Percentiles rank a stretch among this genome's conserved stretches.
Conservation (phyloP, 2,797 vertebrate genomes). For the Acomys russatus region DNA sequence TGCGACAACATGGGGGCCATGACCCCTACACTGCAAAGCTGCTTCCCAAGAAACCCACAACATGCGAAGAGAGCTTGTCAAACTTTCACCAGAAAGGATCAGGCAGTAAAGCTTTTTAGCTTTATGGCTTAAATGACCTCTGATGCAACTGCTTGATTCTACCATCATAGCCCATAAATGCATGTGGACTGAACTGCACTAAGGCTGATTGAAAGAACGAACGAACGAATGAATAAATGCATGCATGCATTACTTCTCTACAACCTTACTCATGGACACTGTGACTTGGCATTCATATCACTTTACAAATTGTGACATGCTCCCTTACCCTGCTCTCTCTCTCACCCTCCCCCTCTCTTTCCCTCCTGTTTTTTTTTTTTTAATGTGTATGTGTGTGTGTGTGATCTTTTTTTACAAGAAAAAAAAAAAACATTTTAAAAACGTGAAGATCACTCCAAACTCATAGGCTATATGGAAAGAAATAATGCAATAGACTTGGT, state of each 20-base stretch:
- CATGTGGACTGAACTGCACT: neutral
- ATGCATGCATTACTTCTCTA: neutral
- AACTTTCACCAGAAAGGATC: neutral
- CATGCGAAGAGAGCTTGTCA: neutral
- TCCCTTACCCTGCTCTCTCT: neutral
- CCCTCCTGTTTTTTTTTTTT: too few relatives aligned
- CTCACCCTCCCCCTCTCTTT: fast-evolving
- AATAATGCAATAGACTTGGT: too few relatives aligned
- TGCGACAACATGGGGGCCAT: neutral
- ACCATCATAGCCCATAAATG: neutral
- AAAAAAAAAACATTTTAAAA: conserved; percentile 32
- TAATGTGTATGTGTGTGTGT: too few relatives aligned
- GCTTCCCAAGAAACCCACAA: neutral
- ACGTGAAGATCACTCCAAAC: neutral
- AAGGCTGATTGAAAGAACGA: too few relatives aligned
- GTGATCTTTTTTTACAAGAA: neutral
- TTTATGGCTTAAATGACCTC: neutral
- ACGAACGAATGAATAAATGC: neutral
- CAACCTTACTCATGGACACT: conserved; percentile 21
- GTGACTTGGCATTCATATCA: conserved; percentile 25
- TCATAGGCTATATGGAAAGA: neutral
- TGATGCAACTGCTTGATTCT: neutral
- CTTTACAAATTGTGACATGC: conserved; percentile 29
- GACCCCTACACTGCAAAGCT: neutral
- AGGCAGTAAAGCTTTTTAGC: neutral